Evolutionary conservation across 2,888 invertebrate genomes (phyloP).

Genomic region (Eledone cirrhosa): DNA sequence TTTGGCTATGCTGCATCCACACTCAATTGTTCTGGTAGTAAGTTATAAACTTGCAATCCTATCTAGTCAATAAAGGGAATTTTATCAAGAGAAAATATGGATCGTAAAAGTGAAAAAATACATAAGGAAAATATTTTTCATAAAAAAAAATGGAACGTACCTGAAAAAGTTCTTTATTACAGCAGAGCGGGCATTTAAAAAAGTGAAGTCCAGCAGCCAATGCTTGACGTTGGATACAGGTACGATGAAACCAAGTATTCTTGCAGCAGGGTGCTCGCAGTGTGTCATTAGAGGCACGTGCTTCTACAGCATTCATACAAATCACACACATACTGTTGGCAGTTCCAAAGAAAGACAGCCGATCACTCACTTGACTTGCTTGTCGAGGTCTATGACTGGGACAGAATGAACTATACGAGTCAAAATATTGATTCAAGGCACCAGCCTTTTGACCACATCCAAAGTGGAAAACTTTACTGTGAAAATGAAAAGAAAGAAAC

Average conservation of each 20-base stretch:
- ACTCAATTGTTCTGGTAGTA: too few relatives aligned
- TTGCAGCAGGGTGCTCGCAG: slow-evolving; percentile 82
- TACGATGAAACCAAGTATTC: slow-evolving; percentile 80
- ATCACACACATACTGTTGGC: slow-evolving; percentile 73
- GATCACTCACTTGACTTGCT: slow-evolving; percentile 69
- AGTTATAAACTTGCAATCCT: too few relatives aligned
- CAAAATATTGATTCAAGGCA: slow-evolving; percentile 71
- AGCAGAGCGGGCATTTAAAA: slow-evolving; percentile 84
- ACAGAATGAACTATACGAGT: slow-evolving; percentile 74
- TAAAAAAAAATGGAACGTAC: not conserved
- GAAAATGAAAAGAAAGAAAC: not conserved
- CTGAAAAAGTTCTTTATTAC: slow-evolving; percentile 75
- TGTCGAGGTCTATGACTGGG: slow-evolving; percentile 71
- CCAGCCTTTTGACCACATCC: slow-evolving; percentile 77
- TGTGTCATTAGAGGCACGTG: slow-evolving; percentile 67
- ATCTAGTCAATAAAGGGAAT: too few relatives aligned
- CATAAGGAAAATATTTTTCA: too few relatives aligned
- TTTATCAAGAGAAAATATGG: too few relatives aligned
- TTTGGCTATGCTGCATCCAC: too few relatives aligned
- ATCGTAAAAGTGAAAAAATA: too few relatives aligned
- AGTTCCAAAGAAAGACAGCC: slow-evolving; percentile 42
- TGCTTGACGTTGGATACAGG: slow-evolving; percentile 77
- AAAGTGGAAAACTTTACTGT: slow-evolving; percentile 75
- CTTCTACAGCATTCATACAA: slow-evolving; percentile 74
- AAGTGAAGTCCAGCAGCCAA: slow-evolving; percentile 79